Conservation (phyloP, 1,140 invertebrate genomes). For the Palaemon carinicauda region DNA sequence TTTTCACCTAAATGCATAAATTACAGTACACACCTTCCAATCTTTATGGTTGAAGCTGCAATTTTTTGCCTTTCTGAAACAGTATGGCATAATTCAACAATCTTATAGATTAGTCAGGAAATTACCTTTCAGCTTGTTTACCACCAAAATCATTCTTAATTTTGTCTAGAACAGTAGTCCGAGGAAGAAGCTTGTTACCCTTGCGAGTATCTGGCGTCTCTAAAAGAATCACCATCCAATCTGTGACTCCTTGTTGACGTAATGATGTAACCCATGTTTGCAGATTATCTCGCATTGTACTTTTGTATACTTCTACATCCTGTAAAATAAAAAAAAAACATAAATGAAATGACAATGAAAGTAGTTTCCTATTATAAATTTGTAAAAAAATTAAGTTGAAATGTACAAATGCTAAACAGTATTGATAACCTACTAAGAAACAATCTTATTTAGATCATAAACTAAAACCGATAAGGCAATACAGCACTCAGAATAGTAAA, state of each 20-base stretch:
- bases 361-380: neutral
- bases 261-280: conserved; percentile 85
- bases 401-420: no score
- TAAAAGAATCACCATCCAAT: conserved; percentile 94
- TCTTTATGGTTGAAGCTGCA: no score
- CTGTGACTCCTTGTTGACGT: conserved; percentile 76
- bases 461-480: no score
- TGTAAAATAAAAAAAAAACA: conserved; percentile 67
- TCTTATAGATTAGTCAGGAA: neutral
- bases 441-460: no score
- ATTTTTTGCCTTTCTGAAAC: no score
- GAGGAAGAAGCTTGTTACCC: conserved; percentile 88
- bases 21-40: no score
- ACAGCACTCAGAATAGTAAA: no score
- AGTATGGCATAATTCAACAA: no score
- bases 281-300: conserved; percentile 84
- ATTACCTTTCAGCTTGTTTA: conserved; percentile 76
- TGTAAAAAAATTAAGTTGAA: no score
- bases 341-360: no score
- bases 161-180: conserved; percentile 93
- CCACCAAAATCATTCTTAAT: conserved; percentile 91
- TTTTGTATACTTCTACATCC: conserved; percentile 93
- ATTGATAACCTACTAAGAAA: no score
- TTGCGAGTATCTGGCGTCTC: conserved; percentile 91
- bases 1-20: no score